Evolutionary conservation across 2,797 vertebrate species (phyloP).

Genomic region (Pangasius sanitwongsei): DNA sequence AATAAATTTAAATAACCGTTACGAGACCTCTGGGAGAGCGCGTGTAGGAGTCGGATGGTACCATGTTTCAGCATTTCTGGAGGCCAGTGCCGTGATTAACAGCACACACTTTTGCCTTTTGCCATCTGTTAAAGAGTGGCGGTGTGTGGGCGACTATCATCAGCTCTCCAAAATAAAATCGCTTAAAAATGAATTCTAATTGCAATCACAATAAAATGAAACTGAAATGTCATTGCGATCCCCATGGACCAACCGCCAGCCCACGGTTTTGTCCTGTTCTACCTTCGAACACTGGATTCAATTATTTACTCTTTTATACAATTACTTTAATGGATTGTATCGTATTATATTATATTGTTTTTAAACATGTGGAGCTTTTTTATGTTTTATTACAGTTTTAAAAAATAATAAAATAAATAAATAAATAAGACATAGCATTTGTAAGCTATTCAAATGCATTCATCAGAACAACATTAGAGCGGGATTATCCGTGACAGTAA

Average conservation of each 20-base stretch:
- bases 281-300: neutral
- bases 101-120: conserved; percentile 8
- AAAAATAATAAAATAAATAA: neutral
- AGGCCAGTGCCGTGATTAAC: conserved; percentile 2
- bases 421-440: neutral
- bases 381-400: neutral
- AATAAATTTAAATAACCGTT: neutral
- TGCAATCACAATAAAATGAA: neutral
- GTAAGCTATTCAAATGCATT: too few relatives aligned
- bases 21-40: neutral
- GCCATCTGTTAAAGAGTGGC: conserved; percentile 5
- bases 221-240: neutral
- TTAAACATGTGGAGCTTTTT: neutral
- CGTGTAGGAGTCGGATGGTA: conserved; percentile 13
- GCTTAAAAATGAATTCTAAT: neutral
- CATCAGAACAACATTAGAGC: neutral
- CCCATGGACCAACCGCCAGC: neutral
- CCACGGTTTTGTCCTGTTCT: too few relatives aligned
- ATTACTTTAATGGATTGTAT: neutral
- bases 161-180: neutral
- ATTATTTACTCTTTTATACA: neutral
- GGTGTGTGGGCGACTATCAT: neutral
- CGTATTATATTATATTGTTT: neutral
- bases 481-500: neutral
- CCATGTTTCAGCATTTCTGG: conserved; percentile 17